Conservation (phyloP, 2,888 invertebrate genomes). For the Xestia rhomboidea region DNA sequence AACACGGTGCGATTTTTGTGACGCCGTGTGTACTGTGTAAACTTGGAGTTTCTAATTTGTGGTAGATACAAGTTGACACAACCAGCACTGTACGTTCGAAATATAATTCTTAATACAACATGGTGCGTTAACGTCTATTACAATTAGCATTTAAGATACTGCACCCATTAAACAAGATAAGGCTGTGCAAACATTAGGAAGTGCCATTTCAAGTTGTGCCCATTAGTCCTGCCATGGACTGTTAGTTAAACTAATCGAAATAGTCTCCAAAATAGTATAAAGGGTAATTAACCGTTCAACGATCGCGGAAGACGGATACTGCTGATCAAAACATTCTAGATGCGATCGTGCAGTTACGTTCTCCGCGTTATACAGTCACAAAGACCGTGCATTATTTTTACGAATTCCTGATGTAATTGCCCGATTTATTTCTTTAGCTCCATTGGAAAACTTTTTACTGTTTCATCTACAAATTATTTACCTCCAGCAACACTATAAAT, state of each 20-base stretch:
- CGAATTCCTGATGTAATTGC: slow-evolving; percentile 45
- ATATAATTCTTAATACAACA: slow-evolving; percentile 10
- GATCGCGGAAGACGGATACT: slow-evolving; percentile 51
- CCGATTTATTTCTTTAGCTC: slow-evolving; percentile 50
- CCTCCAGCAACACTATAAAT: slow-evolving; percentile 49
- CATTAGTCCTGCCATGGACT: slow-evolving; percentile 28
- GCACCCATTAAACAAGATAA: slow-evolving; percentile 45
- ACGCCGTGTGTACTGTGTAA: neutral
- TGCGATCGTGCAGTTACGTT: slow-evolving; percentile 32
- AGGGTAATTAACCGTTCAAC: slow-evolving; percentile 59
- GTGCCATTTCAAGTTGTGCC: slow-evolving; percentile 25
- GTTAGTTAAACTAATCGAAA: slow-evolving; percentile 49
- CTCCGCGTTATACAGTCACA: slow-evolving; percentile 47
- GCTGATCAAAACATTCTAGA: slow-evolving; percentile 60
- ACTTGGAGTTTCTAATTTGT: neutral
- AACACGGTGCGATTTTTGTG: neutral
- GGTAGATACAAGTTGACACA: slow-evolving; percentile 10
- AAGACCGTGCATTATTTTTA: slow-evolving; percentile 42
- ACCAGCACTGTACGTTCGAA: neutral
- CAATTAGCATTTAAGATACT: slow-evolving; percentile 31
- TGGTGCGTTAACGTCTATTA: slow-evolving; percentile 17
- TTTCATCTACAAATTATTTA: slow-evolving; percentile 58
- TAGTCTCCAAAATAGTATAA: slow-evolving; percentile 52
- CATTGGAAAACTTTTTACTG: slow-evolving; percentile 52
- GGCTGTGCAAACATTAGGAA: slow-evolving; percentile 32